Evolutionary conservation across 2,797 vertebrate genomes (phyloP), one percentile per base, ranked within the genome.

Genomic region (Ibycter americanus): DNA sequence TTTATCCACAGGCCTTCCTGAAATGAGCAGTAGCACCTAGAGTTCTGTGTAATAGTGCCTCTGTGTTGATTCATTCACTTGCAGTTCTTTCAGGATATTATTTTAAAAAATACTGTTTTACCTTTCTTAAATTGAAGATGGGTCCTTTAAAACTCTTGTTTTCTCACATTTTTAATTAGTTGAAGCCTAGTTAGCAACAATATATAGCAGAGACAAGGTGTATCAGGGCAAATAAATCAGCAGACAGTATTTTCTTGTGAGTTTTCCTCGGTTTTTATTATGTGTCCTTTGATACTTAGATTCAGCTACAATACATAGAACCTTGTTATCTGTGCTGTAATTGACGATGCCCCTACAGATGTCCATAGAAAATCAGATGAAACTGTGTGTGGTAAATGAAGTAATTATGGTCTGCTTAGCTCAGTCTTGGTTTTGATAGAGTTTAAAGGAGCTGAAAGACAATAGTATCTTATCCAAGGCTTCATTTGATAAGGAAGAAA

Each of bases 111-210:
- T 2, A 17, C 12, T 67, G 54, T 82, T 89, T 95, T 65, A 34
- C n/a, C 42, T 79, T 68, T 77, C 63, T 79, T 90, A 90, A 82
- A 94, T 38, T 85, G 22, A 87, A 73, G 38, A 36, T 22, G 62
- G 9, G 40, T 61, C 77, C 29, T 87, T 82, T 83, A 51, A 96
- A 96, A 95, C 56, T 77, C 61, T 40, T 70, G 4, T 68, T 93
- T 95, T 93, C 56, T 96, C 87, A 49, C 7, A 32, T 40, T 93
- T 97, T 91, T 78, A 97, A 93, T 85, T 92, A 92, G 46, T 22
- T 42, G 2, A 38, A 93, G 8, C 18, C 70, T 86, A 32, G 49
- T 90, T 93, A 85, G n/a, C 44, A 89, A 51, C 54, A 51, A 34
- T 8, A n/a, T 46, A 44, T 38, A 95, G 16, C 58, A 89, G 71